A percentile compares a stretch with the other conserved stretches of the same genome.
phyloP scores from a whole-genome alignment of 2,888 invertebrate genomes.

The Shargacucullia verbasci region DNA sequence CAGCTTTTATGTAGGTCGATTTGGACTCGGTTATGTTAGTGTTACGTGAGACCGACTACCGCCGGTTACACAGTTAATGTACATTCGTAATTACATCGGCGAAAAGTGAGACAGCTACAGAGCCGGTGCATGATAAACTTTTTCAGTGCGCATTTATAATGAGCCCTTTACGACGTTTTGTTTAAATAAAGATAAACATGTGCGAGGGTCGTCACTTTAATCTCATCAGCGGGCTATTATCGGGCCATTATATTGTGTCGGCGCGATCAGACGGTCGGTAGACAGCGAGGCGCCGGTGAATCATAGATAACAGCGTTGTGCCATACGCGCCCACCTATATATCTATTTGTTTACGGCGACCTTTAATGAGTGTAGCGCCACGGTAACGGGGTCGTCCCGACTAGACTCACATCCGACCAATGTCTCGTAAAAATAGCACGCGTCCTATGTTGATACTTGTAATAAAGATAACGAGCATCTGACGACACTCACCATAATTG shows the following conservation, averaged over 20 bases:
- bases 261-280: conserved; percentile 82
- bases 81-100: conserved; percentile 55
- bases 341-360: conserved; percentile 84
- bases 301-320: conserved; percentile 83
- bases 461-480: conserved; percentile 26
- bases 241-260: conserved; percentile 80
- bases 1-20: conserved; percentile 88
- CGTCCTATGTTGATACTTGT: conserved; percentile 46
- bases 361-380: conserved; percentile 81
- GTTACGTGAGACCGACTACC: conserved; percentile 75
- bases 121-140: conserved; percentile 18
- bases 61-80: conserved; percentile 57
- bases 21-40: conserved; percentile 81
- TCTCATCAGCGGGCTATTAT: conserved; percentile 82
- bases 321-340: conserved; percentile 81
- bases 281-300: conserved; percentile 87
- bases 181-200: conserved; percentile 66
- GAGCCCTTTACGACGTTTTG: conserved; percentile 42
- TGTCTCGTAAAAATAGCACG: conserved; percentile 72
- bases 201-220: conserved; percentile 77
- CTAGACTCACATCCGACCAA: conserved; percentile 64
- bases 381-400: conserved; percentile 74
- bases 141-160: conserved; percentile 26
- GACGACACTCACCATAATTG: conserved; percentile 6
- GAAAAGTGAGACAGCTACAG: conserved; percentile 26